Evolutionary conservation across 2,797 vertebrate species (phyloP).

Genomic region (Dromococcyx pavoninus): DNA sequence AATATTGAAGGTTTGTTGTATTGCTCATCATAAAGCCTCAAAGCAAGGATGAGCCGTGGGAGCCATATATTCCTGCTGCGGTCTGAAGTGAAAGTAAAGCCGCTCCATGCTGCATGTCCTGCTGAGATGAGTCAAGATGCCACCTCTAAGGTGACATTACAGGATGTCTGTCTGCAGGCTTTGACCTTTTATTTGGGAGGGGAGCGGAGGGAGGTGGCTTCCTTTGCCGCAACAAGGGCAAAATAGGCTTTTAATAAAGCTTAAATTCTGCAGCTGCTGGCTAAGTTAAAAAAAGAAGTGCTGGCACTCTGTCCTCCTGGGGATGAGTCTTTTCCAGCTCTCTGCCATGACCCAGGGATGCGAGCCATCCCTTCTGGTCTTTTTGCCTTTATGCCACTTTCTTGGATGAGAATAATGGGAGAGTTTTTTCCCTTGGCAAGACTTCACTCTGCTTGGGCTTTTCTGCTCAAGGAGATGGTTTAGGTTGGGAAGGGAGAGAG

Average conservation of each 20-base stretch:
- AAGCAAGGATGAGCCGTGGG: neutral
- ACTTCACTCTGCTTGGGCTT: neutral
- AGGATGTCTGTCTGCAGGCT: constrained; percentile 15
- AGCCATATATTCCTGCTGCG: neutral
- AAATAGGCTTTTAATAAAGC: constrained; percentile 34
- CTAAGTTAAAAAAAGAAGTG: constrained; percentile 28
- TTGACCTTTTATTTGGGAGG: neutral
- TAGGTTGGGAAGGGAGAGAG: neutral
- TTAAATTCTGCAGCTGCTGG: constrained; percentile 44
- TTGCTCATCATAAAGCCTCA: neutral
- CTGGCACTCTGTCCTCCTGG: constrained; percentile 22
- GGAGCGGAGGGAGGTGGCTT: neutral
- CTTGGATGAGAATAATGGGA: neutral
- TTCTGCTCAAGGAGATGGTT: neutral
- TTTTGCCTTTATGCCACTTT: neutral
- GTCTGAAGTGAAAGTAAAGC: neutral
- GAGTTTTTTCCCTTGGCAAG: neutral
- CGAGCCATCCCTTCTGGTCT: neutral
- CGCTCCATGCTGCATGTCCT: neutral
- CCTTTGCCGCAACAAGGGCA: constrained; percentile 21
- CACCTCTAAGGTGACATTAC: constrained; percentile 5
- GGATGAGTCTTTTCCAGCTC: constrained; percentile 36
- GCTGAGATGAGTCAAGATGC: neutral
- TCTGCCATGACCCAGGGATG: neutral
- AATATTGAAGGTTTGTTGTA: neutral